A percentile compares a stretch with the other conserved stretches of the same genome.
Evolutionary conservation across 2,113 vertebrate genomes (phyloP).

Genomic region (Kobus ellipsiprymnus): DNA sequence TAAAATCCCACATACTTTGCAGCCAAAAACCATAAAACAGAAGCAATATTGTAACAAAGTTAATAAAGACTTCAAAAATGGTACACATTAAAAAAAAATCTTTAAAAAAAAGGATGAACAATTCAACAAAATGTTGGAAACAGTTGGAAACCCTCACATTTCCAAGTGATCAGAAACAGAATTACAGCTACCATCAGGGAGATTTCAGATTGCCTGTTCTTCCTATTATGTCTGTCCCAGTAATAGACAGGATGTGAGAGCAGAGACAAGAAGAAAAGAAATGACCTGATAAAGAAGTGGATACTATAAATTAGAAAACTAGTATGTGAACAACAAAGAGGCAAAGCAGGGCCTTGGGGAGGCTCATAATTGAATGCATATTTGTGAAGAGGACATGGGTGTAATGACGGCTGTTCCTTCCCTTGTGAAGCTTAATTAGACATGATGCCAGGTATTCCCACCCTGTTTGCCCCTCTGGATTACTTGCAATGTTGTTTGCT

Average conservation of each 20-base stretch:
- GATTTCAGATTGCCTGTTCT: background rate
- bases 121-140: background rate
- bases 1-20: background rate
- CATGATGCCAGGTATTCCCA: background rate
- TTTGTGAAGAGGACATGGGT: background rate
- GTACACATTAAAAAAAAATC: background rate
- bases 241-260: background rate
- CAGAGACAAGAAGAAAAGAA: background rate
- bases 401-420: background rate
- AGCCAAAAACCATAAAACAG: background rate
- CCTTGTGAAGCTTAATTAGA: conserved; percentile 1
- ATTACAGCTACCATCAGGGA: background rate
- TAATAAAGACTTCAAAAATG: background rate
- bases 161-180: background rate
- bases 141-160: background rate
- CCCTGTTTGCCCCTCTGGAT: background rate
- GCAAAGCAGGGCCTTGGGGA: background rate
- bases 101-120: background rate
- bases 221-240: background rate
- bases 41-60: background rate
- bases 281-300: background rate
- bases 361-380: background rate
- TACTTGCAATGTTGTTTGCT: background rate
- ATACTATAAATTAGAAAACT: background rate
- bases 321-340: background rate